phyloP scores from a whole-genome alignment of 2,797 vertebrate species.

The Cossypha niveicapilla region DNA sequence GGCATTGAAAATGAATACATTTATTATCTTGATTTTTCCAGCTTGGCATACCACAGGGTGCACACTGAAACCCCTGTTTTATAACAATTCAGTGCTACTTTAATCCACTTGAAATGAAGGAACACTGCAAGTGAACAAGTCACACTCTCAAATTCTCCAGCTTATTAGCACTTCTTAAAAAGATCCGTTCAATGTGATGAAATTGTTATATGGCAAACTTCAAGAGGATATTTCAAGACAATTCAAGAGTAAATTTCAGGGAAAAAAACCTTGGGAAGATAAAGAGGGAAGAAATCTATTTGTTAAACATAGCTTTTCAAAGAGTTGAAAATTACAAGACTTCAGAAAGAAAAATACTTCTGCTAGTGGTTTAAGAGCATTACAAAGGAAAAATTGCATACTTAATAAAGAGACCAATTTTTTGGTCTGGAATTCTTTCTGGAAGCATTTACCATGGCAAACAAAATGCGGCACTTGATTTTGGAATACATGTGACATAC shows the following conservation, averaged over 20 bases:
- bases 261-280: neutral
- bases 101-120: neutral
- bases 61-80: neutral
- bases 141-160: neutral
- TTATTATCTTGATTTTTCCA: neutral
- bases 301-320: neutral
- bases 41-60: neutral
- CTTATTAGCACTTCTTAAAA: neutral
- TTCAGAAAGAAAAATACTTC: neutral
- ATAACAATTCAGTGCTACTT: neutral
- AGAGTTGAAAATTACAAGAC: neutral
- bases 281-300: neutral
- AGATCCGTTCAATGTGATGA: neutral
- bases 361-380: neutral
- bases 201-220: neutral
- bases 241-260: neutral
- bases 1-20: neutral
- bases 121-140: neutral
- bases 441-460: neutral
- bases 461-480: neutral
- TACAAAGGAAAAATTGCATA: neutral
- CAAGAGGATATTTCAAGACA: neutral
- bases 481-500: neutral
- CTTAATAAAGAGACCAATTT: neutral
- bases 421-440: neutral